Evolutionary conservation across 2,797 vertebrate genomes (phyloP), one percentile per base, ranked within the genome.

Genomic region (Sternotherus odoratus): DNA sequence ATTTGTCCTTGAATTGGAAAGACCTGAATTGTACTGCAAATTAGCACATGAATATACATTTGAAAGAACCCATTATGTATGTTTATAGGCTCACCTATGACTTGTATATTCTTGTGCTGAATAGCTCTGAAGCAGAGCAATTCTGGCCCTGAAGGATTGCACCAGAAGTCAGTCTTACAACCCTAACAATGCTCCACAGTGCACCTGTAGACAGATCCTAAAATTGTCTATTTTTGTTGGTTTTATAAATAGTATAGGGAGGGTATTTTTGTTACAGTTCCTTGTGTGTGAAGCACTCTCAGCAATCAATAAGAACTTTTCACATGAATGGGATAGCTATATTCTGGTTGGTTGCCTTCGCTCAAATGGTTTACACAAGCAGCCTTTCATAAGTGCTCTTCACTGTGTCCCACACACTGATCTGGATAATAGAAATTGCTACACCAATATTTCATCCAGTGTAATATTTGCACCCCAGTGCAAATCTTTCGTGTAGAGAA

Each of bases 1-100:
- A 96, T 97, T 97, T 97, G 88, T 96, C 91, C 94, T 91, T 89
- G 86, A 95, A 94, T 89, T 81, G 75, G 93, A 77, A 94, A 92
- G 91, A 94, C 24, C 0, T 1, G 95, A 94, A 95, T 83, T 92
- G 53, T 90, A 82, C 83, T 91, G 95, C 88, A 96, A 96, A 94
- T 79, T 24, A 46, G 48, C 88, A 90, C 63, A 88, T 75, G 94
- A 94, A 96, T 89, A 88, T 88, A 94, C 51, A 56, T 96, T 95
- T 90, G 39, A 93, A 97, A 94, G 43, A 94, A 89, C 23, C 84
- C 36, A 77, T 96, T 96, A 93, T 49, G 36, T 82, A 24, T 81
- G 50, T 81, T 96, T 94, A 82, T 79, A 83, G 91, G 86, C 94
- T 24, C 83, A 87, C 77, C 92, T 91, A 69, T 5, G 79, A 75